phyloP scores from a whole-genome alignment of 2,113 vertebrate genomes.

The Ciconia stormi region DNA sequence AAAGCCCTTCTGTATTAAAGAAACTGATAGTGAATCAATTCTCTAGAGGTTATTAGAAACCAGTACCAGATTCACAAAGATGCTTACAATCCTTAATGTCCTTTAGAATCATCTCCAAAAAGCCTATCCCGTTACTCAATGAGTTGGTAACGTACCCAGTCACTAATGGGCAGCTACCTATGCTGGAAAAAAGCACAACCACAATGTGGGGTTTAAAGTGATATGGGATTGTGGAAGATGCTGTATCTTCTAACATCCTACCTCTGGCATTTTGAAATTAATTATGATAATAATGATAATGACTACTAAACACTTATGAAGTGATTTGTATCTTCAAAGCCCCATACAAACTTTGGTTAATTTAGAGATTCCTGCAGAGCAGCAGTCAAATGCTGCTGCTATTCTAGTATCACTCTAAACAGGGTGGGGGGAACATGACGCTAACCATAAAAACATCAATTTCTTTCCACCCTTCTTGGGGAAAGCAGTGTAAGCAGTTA shows the following conservation, averaged over 20 bases:
- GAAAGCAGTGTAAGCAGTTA: background rate
- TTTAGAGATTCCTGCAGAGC: constrained; percentile 12
- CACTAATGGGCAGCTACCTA: background rate
- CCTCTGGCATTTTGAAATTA: background rate
- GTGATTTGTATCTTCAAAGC: constrained; percentile 34
- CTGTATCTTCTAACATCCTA: background rate
- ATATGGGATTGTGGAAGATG: background rate
- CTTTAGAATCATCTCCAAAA: background rate
- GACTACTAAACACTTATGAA: constrained; percentile 17
- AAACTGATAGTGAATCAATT: background rate
- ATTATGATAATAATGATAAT: constrained; percentile 8
- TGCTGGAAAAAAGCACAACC: background rate
- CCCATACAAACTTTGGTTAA: background rate
- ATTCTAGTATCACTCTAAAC: background rate
- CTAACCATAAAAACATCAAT: background rate
- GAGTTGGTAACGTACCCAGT: background rate
- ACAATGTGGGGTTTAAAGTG: background rate
- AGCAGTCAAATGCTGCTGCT: background rate
- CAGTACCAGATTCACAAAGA: background rate
- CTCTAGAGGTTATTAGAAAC: background rate
- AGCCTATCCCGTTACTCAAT: background rate
- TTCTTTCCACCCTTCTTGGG: background rate
- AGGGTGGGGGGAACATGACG: background rate
- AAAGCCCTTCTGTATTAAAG: background rate
- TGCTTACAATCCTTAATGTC: background rate